A percentile compares a stretch with the other conserved stretches of the same genome.
phyloP scores from a whole-genome alignment of 2,888 invertebrate species.

The Graphium colonna region DNA sequence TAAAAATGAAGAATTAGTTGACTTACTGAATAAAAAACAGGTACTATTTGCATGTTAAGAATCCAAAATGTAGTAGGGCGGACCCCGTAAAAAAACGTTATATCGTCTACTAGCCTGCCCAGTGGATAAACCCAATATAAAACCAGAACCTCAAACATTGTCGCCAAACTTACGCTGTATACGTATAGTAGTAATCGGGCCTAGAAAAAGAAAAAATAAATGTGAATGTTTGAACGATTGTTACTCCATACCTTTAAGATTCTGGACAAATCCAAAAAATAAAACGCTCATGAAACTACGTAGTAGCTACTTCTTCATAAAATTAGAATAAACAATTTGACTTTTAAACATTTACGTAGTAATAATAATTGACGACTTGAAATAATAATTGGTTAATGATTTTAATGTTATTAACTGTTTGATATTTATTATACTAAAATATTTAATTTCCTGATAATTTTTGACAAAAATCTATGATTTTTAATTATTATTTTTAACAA shows the following conservation, averaged over 20 bases:
- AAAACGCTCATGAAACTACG: background rate
- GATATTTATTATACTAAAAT: too few species aligned
- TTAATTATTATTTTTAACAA: too few species aligned
- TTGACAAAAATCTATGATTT: background rate
- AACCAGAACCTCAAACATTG: slow-evolving; percentile 35
- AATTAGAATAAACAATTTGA: background rate
- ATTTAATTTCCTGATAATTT: background rate
- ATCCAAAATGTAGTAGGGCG: too few species aligned
- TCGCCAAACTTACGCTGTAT: slow-evolving; percentile 33
- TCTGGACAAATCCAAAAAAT: background rate
- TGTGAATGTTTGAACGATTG: background rate
- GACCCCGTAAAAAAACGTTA: too few species aligned
- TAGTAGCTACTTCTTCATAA: background rate
- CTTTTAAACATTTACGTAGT: background rate
- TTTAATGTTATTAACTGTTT: too few species aligned
- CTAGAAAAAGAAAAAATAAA: slow-evolving; percentile 32
- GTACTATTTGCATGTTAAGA: too few species aligned
- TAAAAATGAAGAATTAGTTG: too few species aligned
- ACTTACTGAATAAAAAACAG: too few species aligned
- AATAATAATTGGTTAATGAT: too few species aligned
- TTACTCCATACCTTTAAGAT: background rate
- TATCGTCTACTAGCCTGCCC: slow-evolving; percentile 50
- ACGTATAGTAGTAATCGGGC: slow-evolving; percentile 28
- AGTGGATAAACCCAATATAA: slow-evolving; percentile 46
- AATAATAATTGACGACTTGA: background rate